Base-by-base conservation (phyloP, 2,113 vertebrate genomes). In the Arothron firmamentum region DNA sequence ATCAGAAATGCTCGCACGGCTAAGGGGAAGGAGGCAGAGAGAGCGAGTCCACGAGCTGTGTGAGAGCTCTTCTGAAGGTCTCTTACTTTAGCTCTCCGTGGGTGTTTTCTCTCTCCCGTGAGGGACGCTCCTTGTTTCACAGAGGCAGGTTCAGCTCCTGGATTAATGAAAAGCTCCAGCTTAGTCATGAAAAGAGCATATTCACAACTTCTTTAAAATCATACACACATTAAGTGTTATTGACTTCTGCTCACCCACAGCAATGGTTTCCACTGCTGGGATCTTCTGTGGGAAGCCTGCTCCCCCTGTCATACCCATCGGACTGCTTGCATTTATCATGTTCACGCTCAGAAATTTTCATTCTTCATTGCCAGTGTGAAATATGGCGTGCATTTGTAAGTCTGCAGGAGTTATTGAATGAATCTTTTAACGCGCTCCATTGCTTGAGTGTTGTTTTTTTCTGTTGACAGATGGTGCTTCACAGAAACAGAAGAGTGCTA, bases 151-250 rank as follows among this genome's bases (percentile, higher is more conserved):
- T 89, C 77, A 74, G 76, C 77, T 86, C 68, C 19, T 58, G 84
- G 90, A 90, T 90, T 90, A 90, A 89, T 92, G 85, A 90, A 90
- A 87, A 90, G 86, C 84, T 87, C 75, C 82, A 80, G 90, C 86
- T 88, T 87, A 75, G 80, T 87, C 84, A 85, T 85, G 82, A 88
- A 90, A 87, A 87, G 84, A 87, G 80, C 79, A 78, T 87, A 88
- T 88, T 88, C 81, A 87, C 82, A 86, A 87, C 81, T 88, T 85
- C 85, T 88, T 87, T 80, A 70, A 83, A 80, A 81, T 87, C 74
- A 84, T 85, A 83, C 84, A 79, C 65, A 71, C 85, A 85, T 87
- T 85, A 85, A 70, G 68, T 55, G 6, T 68, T 62, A 70, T 81
- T 88, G 85, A 89, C 84, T 88, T 85, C 66, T 79, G 77, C 61